A percentile compares a stretch with the other conserved stretches of the same genome.
Evolutionary conservation across 2,888 invertebrate species (phyloP).

Genomic region (Agrilus cyanescens): DNA sequence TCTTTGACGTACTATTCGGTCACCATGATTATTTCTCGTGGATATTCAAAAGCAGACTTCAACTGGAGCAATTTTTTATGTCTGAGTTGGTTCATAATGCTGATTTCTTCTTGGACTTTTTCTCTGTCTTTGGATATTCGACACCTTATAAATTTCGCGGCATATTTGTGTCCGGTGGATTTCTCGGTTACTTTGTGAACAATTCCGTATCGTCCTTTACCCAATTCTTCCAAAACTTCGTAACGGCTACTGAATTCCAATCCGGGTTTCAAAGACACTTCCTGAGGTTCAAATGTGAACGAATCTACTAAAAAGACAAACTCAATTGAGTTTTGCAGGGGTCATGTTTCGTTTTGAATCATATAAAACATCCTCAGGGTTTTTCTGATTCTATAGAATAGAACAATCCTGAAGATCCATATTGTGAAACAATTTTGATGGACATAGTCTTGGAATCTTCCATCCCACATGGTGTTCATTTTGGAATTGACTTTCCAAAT

Average conservation of each 20-base stretch:
- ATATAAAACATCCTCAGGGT: no score
- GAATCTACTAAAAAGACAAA: slow-evolving; percentile 21
- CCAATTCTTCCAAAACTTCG: slow-evolving; percentile 58
- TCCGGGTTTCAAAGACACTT: slow-evolving; percentile 42
- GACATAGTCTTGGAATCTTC: no score
- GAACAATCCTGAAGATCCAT: no score
- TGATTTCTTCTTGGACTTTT: slow-evolving; percentile 70
- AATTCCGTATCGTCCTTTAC: slow-evolving; percentile 62
- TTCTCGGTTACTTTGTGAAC: slow-evolving; percentile 61
- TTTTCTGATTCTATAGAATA: no score
- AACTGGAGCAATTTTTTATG: slow-evolving; percentile 79
- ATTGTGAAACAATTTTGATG: no score
- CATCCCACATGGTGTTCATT: no score
- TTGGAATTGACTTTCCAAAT: no score
- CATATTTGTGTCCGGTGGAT: slow-evolving; percentile 49
- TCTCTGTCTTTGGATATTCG: slow-evolving; percentile 60
- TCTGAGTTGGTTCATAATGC: slow-evolving; percentile 71
- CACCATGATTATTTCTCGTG: slow-evolving; percentile 70
- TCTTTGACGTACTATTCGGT: slow-evolving; percentile 74
- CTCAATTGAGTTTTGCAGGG: no score
- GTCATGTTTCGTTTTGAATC: no score
- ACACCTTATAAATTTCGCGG: slow-evolving; percentile 74
- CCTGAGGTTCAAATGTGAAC: slow-evolving; percentile 28
- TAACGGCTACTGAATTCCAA: slow-evolving; percentile 49
- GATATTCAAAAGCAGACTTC: slow-evolving; percentile 67